A percentile compares a stretch with the other conserved stretches of the same genome.
Evolutionary conservation across 2,113 vertebrate genomes (phyloP).

Genomic region (Rhinichthys klamathensis): DNA sequence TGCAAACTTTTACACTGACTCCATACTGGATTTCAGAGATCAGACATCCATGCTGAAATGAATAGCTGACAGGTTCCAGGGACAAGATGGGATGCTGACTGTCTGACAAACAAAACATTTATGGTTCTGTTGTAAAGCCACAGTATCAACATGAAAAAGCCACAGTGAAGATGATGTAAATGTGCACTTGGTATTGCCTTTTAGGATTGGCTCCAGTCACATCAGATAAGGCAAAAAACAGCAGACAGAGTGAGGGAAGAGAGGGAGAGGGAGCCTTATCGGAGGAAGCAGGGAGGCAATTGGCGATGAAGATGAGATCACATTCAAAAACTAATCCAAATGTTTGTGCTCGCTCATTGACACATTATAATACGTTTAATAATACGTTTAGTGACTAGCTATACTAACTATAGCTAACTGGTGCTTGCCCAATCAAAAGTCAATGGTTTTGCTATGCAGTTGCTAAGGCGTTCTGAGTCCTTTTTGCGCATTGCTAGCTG

Average conservation of each 20-base stretch:
- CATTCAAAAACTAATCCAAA: constrained; percentile 40
- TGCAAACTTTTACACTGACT: background rate
- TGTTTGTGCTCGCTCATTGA: constrained; percentile 48
- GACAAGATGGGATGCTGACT: constrained; percentile 30
- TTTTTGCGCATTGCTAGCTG: too few species aligned
- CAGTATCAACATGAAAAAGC: constrained; percentile 22
- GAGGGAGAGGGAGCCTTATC: constrained; percentile 67
- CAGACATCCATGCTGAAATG: constrained; percentile 22
- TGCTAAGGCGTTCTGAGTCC: too few species aligned
- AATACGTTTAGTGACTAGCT: too few species aligned
- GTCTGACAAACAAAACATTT: constrained; percentile 46
- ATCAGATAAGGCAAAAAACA: constrained; percentile 66
- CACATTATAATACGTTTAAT: too few species aligned
- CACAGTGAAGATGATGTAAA: constrained; percentile 22
- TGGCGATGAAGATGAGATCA: constrained; percentile 66
- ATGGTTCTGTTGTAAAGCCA: constrained; percentile 61
- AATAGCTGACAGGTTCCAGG: constrained; percentile 36
- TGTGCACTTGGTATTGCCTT: constrained; percentile 39
- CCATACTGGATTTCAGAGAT: background rate
- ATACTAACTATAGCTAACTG: too few species aligned
- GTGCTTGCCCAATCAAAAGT: too few species aligned
- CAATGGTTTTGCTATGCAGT: too few species aligned
- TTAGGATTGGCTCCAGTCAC: constrained; percentile 54
- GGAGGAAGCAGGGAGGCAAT: constrained; percentile 69
- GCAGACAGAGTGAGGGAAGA: constrained; percentile 53